Percentiles rank a stretch among this genome's conserved stretches.
Conservation (phyloP, 53 echinoderm and acorn worm species). For the Henricia sp. region DNA sequence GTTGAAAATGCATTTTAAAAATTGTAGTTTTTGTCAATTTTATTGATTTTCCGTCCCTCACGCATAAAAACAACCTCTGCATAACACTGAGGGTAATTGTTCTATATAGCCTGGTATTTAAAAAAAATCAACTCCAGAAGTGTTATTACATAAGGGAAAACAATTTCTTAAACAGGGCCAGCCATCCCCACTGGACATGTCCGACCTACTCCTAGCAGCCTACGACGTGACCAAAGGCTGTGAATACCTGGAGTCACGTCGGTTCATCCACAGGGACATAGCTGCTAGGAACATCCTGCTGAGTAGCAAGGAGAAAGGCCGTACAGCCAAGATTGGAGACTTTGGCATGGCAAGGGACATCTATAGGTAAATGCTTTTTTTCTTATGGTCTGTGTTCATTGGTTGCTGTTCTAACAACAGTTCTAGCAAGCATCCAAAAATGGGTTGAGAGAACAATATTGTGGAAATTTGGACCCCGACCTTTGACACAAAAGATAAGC, state of each 20-base stretch:
- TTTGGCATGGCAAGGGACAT: slow-evolving; percentile 99
- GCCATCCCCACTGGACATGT: slow-evolving; percentile 68
- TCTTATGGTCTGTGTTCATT: no score
- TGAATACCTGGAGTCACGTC: slow-evolving; percentile 79
- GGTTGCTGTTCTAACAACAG: background rate
- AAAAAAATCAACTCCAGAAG: no score
- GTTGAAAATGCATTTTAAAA: no score
- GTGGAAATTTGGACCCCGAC: no score
- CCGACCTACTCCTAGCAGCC: slow-evolving; percentile 75
- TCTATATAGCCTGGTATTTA: no score
- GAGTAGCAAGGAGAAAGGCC: slow-evolving; percentile 59
- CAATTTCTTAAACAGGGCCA: no score
- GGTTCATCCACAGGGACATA: slow-evolving; percentile 92
- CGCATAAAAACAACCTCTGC: no score
- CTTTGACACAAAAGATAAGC: no score
- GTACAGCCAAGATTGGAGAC: slow-evolving; percentile 92
- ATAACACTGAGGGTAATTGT: no score
- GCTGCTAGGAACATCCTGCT: slow-evolving; percentile 91
- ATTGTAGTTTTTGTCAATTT: no score
- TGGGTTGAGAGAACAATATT: background rate
- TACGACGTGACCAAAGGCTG: slow-evolving; percentile 83
- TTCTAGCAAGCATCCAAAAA: background rate
- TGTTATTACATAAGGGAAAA: no score
- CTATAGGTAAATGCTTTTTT: slow-evolving; percentile 92
- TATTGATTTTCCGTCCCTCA: no score